phyloP scores from a whole-genome alignment of 1,140 invertebrate genomes.

The Drosophila sturtevanti region DNA sequence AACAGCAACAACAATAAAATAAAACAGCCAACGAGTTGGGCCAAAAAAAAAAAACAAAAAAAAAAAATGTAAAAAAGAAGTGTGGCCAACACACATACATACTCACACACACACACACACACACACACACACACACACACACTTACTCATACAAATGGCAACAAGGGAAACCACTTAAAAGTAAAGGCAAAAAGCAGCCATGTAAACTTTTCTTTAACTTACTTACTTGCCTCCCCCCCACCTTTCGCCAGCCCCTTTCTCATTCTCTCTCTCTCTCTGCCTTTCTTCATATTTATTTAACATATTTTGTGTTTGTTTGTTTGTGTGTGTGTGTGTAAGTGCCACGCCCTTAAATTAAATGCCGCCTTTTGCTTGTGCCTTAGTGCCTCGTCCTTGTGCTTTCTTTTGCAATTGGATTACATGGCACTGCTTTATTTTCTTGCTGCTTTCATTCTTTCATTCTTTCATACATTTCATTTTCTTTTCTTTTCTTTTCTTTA shows the following conservation, averaged over 20 bases:
- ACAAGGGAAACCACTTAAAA: constrained; percentile 75
- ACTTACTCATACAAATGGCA: constrained; percentile 29
- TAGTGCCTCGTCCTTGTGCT: constrained; percentile 58
- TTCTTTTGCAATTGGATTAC: constrained; percentile 67
- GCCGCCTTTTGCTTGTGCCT: constrained; percentile 37
- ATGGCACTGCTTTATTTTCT: constrained; percentile 51
- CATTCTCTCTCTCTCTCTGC: constrained; percentile 22
- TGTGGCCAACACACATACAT: constrained; percentile 57
- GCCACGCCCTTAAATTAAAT: constrained; percentile 65
- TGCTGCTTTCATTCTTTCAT: constrained; percentile 21
- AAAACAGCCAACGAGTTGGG: constrained; percentile 59
- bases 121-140: constrained; percentile 43
- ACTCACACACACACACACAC: too few relatives aligned
- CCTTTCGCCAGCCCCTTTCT: too few relatives aligned
- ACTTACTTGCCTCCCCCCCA: constrained; percentile 47
- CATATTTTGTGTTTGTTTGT: constrained; percentile 48
- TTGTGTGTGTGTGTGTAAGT: constrained; percentile 25
- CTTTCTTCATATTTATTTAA: constrained; percentile 63
- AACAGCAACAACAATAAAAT: constrained; percentile 52
- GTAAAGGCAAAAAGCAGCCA: constrained; percentile 66
- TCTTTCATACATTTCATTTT: constrained; percentile 12
- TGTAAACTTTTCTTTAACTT: constrained; percentile 73
- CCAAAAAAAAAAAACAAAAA: constrained; percentile 48
- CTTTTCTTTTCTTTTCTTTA: constrained; percentile 33
- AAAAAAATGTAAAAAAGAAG: constrained; percentile 37